Base-by-base conservation (phyloP, 2,888 invertebrate genomes). In the Lissocephala sabroskyi region DNA sequence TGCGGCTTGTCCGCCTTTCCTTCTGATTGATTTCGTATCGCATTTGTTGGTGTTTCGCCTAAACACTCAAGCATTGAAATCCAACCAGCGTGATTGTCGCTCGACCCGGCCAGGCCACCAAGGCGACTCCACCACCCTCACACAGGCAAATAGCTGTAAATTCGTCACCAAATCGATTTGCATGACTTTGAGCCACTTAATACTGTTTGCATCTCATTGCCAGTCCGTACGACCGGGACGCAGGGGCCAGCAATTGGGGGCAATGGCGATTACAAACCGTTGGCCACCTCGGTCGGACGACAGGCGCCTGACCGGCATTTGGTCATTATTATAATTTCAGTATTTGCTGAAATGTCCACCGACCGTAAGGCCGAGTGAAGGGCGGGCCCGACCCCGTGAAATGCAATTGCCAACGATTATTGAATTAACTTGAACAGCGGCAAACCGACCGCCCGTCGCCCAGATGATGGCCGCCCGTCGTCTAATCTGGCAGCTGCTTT, bases 321-420 rank as follows among this genome's bases (percentile, higher is more conserved):
- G 45, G 73, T 68, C 78, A 78, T 77, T 78, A 75, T 77, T 76
- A 76, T 78, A 78, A 77, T 77, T 78, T 77, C 76, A 74, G 76
- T 76, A 76, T 78, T 76, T 78, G 78, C 65, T 70, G 73, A 77
- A 73, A 56, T 56, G 46, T 44, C 45, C 48, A 16, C 45, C 28
- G 36, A 13, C 35, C 36, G 58, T 10, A n/a, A n/a, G n/a, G n/a
- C n/a, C n/a, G n/a, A n/a, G n/a, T n/a, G n/a, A n/a, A n/a, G n/a
- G n/a, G n/a, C n/a, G n/a, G n/a, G n/a, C n/a, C n/a, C n/a, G n/a
- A n/a, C n/a, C n/a, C n/a, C 67, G 62, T 71, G 71, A 71, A 76
- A 76, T 78, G 68, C 68, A 74, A 78, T 77, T 74, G 76, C 65
- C 76, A 71, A 65, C 76, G 76, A 77, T 77, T 77, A 77, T 77